Base-by-base conservation (phyloP, 2,888 invertebrate genomes). In the Drosophila melanosoma region DNA sequence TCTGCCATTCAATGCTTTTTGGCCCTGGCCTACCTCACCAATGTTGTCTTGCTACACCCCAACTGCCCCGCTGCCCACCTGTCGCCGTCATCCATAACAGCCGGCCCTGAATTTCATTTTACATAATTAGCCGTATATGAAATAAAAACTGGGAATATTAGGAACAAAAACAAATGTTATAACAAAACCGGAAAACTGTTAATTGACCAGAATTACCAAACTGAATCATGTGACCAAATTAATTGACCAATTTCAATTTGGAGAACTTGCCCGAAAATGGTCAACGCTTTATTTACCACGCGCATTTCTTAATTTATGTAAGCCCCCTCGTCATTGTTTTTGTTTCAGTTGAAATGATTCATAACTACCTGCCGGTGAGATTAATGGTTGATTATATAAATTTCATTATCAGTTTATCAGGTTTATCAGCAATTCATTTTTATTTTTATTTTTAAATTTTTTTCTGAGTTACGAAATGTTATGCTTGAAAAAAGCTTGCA, bases 361-460 rank as follows among this genome's bases (percentile, higher is more conserved):
- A 88, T 76, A 26, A 38, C 26, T 53, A 53, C 53, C 29, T 49
- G 62, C 49, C 53, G 29, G 26, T 61, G 33, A 81, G 87, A 81
- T 80, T 83, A 83, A 36, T 71, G 40, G 61, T 59, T 38, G 69
- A 72, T 69, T 82, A 65, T 81, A 72, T 76, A 65, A 69, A 89
- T 65, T 81, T 63, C 51, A 79, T 87, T 89, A 84, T 84, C 89
- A 76, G 35, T 67, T 74, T 82, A 84, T 82, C 79, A 82, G 60
- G 26, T n/a, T n/a, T n/a, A n/a, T n/a, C n/a, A n/a, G n/a, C 56
- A 69, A 68, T n/a, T 65, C 57, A 74, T 76, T 38, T 17, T 17
- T 17, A 17, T 8, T n/a, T 52, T 60, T 40, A 51, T 49, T 35
- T 45, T 52, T 36, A 15, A 73, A 66, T 33, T 60, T n/a, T n/a